Percentiles rank a stretch among this genome's conserved stretches.
These are phyloP conservation scores for Thamnophis elegans DNA, from an alignment of 2,797 vertebrate species.

Conservation along the genomic window DNA sequence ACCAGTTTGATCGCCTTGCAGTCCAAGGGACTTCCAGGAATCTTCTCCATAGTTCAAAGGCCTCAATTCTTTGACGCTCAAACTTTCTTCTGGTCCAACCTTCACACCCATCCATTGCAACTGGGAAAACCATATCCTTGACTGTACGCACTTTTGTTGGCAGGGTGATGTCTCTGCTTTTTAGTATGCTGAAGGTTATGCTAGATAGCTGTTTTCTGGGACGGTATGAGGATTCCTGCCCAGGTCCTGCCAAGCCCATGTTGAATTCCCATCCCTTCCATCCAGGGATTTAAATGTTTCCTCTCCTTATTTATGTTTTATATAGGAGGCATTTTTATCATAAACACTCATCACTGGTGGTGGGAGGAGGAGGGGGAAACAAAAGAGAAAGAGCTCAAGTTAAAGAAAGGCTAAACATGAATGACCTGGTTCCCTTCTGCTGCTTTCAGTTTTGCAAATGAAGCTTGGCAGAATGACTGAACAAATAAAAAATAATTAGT, in stretches of 20 bases:
- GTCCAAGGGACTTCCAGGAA: too few relatives aligned
- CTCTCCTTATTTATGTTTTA: conserved; percentile 2
- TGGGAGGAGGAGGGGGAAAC: not conserved
- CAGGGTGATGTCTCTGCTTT: too few relatives aligned
- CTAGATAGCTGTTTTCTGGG: not conserved
- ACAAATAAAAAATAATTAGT: conserved; percentile 39
- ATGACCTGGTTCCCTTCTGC: conserved; percentile 32
- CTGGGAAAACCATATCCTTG: too few relatives aligned
- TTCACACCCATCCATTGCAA: too few relatives aligned
- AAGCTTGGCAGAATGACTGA: conserved; percentile 44
- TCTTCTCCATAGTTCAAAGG: too few relatives aligned
- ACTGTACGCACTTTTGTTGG: too few relatives aligned
- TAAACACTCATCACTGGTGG: not conserved
- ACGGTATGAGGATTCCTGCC: not conserved
- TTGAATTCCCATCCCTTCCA: not conserved
- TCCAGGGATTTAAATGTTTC: not conserved
- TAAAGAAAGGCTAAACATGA: conserved; percentile 41
- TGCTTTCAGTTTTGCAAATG: conserved; percentile 35
- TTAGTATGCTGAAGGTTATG: not conserved
- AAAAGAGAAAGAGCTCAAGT: not conserved
- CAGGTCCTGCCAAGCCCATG: not conserved
- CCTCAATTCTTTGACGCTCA: too few relatives aligned
- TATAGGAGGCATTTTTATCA: conserved; percentile 7
- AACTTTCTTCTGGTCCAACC: too few relatives aligned
- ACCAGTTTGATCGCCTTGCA: too few relatives aligned